Evolutionary conservation across 2,888 invertebrate species (phyloP).

Genomic region (Euplagia quadripunctaria): DNA sequence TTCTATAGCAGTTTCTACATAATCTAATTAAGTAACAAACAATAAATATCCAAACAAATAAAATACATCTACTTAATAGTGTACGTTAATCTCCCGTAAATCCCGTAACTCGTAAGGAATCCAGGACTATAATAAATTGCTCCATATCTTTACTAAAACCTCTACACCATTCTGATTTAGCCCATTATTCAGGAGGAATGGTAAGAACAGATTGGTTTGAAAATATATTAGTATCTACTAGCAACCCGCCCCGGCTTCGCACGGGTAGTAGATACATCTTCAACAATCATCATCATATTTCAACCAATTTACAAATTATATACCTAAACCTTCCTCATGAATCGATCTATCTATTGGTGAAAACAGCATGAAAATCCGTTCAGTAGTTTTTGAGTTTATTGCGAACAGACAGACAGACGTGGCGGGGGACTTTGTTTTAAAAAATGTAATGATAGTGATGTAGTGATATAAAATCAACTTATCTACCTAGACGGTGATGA

Average conservation of each 20-base stretch:
- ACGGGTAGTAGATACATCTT: too few species aligned
- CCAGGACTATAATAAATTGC: slow-evolving; percentile 9
- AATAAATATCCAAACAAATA: slow-evolving; percentile 14
- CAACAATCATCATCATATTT: too few species aligned
- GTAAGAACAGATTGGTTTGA: neutral
- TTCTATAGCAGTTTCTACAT: slow-evolving; percentile 2
- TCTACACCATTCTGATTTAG: neutral
- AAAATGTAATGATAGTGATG: too few species aligned
- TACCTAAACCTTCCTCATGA: too few species aligned
- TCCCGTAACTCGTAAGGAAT: slow-evolving; percentile 25
- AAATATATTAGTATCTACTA: neutral
- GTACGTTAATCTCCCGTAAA: slow-evolving; percentile 12
- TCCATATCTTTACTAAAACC: slow-evolving; percentile 29
- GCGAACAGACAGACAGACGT: too few species aligned
- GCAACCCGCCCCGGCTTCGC: too few species aligned
- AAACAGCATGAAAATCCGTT: too few species aligned
- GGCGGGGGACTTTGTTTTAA: too few species aligned
- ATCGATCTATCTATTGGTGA: too few species aligned
- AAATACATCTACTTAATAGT: slow-evolving; percentile 14
- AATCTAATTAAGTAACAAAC: slow-evolving; percentile 11
- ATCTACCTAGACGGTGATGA: neutral
- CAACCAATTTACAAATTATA: too few species aligned
- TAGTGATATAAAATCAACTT: neutral
- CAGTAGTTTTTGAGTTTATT: too few species aligned
- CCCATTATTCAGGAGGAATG: neutral